phyloP scores from a whole-genome alignment of 2,888 invertebrate species.

The Penaeus monodon region DNA sequence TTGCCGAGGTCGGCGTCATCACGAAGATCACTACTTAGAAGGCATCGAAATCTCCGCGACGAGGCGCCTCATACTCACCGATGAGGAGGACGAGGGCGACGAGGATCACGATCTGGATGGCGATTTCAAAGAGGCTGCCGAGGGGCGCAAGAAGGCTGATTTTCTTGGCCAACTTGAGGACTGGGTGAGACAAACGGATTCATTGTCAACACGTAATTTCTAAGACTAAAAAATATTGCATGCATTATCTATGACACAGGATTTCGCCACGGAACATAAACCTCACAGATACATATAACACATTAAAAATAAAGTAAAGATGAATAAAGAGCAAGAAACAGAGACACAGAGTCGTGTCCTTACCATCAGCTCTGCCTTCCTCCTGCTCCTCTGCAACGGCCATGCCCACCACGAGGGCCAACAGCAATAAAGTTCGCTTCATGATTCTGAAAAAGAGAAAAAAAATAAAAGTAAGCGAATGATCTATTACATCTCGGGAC shows the following conservation, averaged over 20 bases:
- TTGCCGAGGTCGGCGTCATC: background rate
- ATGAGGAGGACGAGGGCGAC: constrained; percentile 40
- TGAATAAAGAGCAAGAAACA: too few relatives aligned
- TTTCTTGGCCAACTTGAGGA: background rate
- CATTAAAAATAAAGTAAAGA: too few relatives aligned
- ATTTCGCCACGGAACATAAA: too few relatives aligned
- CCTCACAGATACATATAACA: too few relatives aligned
- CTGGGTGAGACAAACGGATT: background rate
- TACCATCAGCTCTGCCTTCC: constrained; percentile 3
- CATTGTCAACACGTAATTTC: background rate
- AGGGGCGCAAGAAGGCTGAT: background rate
- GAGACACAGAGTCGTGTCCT: background rate
- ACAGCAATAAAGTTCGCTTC: constrained; percentile 14
- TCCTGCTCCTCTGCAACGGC: background rate
- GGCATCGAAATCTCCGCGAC: background rate
- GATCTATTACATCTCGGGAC: too few relatives aligned
- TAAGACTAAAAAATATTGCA: too few relatives aligned
- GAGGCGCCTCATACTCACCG: constrained; percentile 17
- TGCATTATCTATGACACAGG: too few relatives aligned
- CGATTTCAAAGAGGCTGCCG: background rate
- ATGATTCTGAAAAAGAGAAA: background rate
- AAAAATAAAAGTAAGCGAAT: too few relatives aligned
- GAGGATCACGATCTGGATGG: constrained; percentile 19
- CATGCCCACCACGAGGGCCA: constrained; percentile 16
- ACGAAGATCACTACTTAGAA: background rate